Base-by-base conservation (phyloP, 2,113 vertebrate species). In the Callaeas wilsoni region DNA sequence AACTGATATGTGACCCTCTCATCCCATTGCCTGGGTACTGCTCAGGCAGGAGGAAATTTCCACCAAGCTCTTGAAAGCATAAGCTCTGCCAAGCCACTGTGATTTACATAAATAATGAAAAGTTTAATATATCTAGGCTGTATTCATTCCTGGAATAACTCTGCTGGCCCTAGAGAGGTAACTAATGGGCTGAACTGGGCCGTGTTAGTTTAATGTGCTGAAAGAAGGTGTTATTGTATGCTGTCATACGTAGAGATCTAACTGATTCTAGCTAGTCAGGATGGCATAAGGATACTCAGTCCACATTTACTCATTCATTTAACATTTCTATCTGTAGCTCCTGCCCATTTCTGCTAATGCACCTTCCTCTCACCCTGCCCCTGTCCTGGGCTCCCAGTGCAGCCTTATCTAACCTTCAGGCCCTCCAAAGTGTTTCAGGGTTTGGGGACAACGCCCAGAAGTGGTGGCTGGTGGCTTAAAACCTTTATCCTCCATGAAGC, bases 41-140 rank as follows among this genome's bases (percentile, higher is more conserved):
- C 6, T 57, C 55, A 57, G 37, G n/a, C 53, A 73, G 30, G 50
- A 41, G 52, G 27, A 84, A 94, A 90, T 87, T 87, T 93, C 82
- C 89, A 83, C 22, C 1, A 3, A 69, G 82, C 62, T 90, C 50
- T 73, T 57, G 78, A 86, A 69, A 82, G 55, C n/a, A 22, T 41
- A 92, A 60, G 17, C 23, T 62, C 50, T 59, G 16, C 67, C 52
- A 88, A 74, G 50, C 39, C 75, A 60, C 27, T 46, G 15, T 89
- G 62, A 67, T 95, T 85, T 71, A 87, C 85, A 88, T 85, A 84
- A 95, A 84, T 90, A 90, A 90, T 90, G n/a, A 47, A 85, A 76
- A 76, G 62, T 52, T 78, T 69, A 83, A 68, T 56, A 55, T 47
- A 63, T 35, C 79, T 52, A 39, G 41, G 50, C 53, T 77, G 59